Conservation (phyloP, 2,888 invertebrate species). For the Sylvicola cinctus region DNA sequence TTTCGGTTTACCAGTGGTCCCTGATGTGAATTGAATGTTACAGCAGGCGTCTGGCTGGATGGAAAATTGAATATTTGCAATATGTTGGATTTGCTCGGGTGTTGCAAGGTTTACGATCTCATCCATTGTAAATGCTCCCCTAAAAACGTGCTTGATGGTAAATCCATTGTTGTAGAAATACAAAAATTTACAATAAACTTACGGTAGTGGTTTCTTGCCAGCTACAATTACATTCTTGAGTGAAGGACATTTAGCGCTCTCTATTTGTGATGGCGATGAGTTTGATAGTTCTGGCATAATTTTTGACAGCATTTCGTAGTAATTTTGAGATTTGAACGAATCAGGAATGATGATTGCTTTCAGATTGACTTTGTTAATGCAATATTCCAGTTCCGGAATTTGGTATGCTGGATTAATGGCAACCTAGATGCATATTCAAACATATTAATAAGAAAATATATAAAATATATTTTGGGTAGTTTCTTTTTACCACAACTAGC, state of each 20-base stretch:
- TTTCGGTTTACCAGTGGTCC: slow-evolving; percentile 41
- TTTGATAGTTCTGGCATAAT: slow-evolving; percentile 35
- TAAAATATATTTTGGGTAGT: too few species aligned
- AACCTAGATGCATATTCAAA: slow-evolving; percentile 33
- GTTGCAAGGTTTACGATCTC: not conserved
- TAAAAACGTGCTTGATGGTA: not conserved
- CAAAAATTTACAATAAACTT: slow-evolving; percentile 13
- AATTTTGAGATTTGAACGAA: slow-evolving; percentile 40
- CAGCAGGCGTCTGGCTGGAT: slow-evolving; percentile 48
- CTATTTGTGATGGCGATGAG: slow-evolving; percentile 27
- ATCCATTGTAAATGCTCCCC: not conserved
- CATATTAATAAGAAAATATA: slow-evolving; percentile 4
- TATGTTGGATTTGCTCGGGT: not conserved
- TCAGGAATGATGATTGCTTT: slow-evolving; percentile 47
- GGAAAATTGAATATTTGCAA: not conserved
- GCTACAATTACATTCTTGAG: slow-evolving; percentile 34
- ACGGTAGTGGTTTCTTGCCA: slow-evolving; percentile 31
- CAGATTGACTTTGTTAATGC: slow-evolving; percentile 47
- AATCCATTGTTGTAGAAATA: not conserved
- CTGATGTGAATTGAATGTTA: slow-evolving; percentile 69
- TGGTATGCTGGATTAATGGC: slow-evolving; percentile 63
- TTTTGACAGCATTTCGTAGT: slow-evolving; percentile 36
- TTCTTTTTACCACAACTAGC: slow-evolving; percentile 48
- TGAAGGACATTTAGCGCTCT: slow-evolving; percentile 27
- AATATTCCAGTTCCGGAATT: slow-evolving; percentile 47